Conservation (phyloP, 2,113 vertebrate genomes). For the Benitochromis conjunctus region DNA sequence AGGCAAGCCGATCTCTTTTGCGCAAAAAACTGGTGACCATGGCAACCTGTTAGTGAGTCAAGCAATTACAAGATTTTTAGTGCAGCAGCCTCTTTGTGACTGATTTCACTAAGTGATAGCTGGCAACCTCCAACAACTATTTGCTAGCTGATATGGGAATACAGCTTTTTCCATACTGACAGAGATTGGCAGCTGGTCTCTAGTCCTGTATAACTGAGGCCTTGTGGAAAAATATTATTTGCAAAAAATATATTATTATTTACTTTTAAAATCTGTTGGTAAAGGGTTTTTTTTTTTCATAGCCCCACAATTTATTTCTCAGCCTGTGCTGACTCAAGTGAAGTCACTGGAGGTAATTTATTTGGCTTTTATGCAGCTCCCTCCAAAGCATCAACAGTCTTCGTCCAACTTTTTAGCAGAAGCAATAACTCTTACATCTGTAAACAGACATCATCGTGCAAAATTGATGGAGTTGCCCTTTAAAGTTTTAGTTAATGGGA, state of each 20-base stretch:
- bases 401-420: background rate
- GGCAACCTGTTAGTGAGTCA: background rate
- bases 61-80: no score
- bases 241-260: background rate
- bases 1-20: background rate
- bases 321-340: background rate
- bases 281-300: background rate
- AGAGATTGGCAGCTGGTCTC: background rate
- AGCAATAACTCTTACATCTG: background rate
- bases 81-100: no score
- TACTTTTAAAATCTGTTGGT: background rate
- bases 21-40: background rate
- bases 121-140: no score
- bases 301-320: background rate
- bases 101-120: no score
- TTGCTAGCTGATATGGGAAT: background rate
- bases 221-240: background rate
- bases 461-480: background rate
- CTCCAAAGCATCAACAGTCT: background rate
- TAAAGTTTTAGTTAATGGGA: background rate
- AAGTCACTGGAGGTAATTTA: background rate
- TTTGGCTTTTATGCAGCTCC: background rate
- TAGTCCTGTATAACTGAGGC: background rate
- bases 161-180: background rate
- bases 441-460: background rate